Conservation (phyloP, 2,888 invertebrate genomes). For the Mythimna impura region DNA sequence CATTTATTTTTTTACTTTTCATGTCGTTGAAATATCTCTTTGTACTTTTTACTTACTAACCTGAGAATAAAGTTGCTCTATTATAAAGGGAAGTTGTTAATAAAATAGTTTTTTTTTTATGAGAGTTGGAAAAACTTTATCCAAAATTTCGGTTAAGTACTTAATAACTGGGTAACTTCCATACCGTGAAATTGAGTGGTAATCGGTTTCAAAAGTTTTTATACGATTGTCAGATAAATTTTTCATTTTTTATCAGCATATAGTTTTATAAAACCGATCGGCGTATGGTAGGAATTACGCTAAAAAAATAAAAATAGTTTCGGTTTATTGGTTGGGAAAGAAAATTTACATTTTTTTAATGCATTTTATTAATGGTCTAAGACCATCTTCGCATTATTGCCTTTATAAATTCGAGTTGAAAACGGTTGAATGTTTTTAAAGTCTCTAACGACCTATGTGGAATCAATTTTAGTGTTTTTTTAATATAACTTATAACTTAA, state of each 20-base stretch:
- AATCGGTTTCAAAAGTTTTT: not conserved
- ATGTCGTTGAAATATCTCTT: not conserved
- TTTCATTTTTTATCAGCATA: not conserved
- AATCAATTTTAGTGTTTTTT: no score
- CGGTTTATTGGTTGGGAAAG: no score
- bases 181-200: not conserved
- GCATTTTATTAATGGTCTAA: no score
- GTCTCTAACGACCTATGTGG: no score
- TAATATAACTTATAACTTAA: no score
- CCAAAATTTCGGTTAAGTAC: not conserved
- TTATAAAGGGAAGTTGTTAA: not conserved
- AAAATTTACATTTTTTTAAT: no score
- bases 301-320: no score
- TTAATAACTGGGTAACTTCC: not conserved
- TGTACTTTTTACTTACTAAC: not conserved
- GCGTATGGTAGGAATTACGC: no score
- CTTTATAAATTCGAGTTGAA: no score
- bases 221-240: not conserved
- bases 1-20: not conserved
- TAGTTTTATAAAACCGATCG: not conserved
- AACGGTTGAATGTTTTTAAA: no score
- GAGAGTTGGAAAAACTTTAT: constrained; percentile 6
- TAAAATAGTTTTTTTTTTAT: not conserved
- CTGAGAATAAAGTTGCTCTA: not conserved
- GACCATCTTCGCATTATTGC: no score